Percentiles rank a stretch among this genome's conserved stretches.
Evolutionary conservation across 2,888 invertebrate species (phyloP).

Genomic region (Diarsia mendica): DNA sequence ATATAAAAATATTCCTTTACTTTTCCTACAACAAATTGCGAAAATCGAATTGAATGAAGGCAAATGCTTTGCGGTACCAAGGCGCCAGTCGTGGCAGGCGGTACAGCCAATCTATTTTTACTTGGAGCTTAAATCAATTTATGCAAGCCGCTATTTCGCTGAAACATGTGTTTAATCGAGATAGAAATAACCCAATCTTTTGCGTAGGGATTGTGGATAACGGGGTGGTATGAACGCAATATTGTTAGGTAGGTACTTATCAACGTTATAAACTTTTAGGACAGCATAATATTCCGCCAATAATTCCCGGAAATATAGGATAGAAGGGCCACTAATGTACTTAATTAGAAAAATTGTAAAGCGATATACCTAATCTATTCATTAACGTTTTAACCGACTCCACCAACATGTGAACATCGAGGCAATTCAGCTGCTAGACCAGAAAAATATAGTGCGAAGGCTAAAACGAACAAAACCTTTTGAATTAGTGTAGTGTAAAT

Average conservation of each 20-base stretch:
- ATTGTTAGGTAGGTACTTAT: not conserved
- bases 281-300: not conserved
- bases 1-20: constrained; percentile 44
- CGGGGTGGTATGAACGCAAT: constrained; percentile 5
- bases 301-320: not conserved
- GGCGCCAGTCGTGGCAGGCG: constrained; percentile 16
- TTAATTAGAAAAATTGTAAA: no score
- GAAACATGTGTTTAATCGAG: constrained; percentile 31
- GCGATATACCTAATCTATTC: no score
- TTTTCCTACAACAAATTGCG: constrained; percentile 25
- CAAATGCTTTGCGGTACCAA: constrained; percentile 41
- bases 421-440: no score
- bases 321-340: no score
- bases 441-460: no score
- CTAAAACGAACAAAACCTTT: no score
- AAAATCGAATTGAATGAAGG: constrained; percentile 39
- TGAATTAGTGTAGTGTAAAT: no score
- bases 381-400: no score
- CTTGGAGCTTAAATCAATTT: constrained; percentile 40
- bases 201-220: constrained; percentile 2
- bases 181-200: constrained; percentile 35
- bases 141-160: constrained; percentile 25
- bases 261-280: not conserved
- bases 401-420: no score
- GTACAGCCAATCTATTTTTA: constrained; percentile 48